Evolutionary conservation across 2,113 vertebrate genomes (phyloP), one percentile per base, ranked within the genome.

Genomic region (Pelecanoides urinatrix): DNA sequence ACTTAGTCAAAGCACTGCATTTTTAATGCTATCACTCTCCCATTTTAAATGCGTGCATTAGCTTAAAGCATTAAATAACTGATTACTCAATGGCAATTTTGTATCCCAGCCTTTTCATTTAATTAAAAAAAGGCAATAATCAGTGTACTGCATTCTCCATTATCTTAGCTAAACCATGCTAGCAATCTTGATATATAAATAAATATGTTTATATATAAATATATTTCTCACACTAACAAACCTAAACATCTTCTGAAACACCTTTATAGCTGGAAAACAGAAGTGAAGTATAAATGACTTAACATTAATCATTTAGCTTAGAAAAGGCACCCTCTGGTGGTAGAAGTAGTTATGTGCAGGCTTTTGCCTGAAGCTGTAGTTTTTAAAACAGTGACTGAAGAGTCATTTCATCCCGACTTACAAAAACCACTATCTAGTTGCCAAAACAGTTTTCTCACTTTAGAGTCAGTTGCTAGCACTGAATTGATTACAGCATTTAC

Each of bases 261-360:
- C 16, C 14, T 62, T 45, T 9, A n/a, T 1, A 50, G 10, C 14
- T 70, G 27, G 49, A 71, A 47, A 83, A 44, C 10, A 30, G 8
- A 82, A 85, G 18, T 22, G 10, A 82, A 55, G 38, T 29, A 26
- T 4, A 92, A 86, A 86, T 38, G 18, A 20, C 58, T 45, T 44
- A 53, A 14, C 11, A 12, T 7, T 7, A 27, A 45, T 12, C 13
- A 81, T 16, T 92, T 42, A 49, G 23, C 58, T 93, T 70, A 93
- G 49, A 72, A 85, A 85, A 84, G 84, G 40, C 67, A 87, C 90
- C 91, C 90, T 96, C 91, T 97, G 52, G 94, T 94, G 94, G 95
- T 7, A 61, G 38, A 68, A 94, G 22, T 7, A 52, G 44, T 81
- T 58, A 83, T 1, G 7, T 78, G 88, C 95, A 97, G 32, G 47